phyloP scores from a whole-genome alignment of 2,113 vertebrate genomes.

The Centropus unirufus region DNA sequence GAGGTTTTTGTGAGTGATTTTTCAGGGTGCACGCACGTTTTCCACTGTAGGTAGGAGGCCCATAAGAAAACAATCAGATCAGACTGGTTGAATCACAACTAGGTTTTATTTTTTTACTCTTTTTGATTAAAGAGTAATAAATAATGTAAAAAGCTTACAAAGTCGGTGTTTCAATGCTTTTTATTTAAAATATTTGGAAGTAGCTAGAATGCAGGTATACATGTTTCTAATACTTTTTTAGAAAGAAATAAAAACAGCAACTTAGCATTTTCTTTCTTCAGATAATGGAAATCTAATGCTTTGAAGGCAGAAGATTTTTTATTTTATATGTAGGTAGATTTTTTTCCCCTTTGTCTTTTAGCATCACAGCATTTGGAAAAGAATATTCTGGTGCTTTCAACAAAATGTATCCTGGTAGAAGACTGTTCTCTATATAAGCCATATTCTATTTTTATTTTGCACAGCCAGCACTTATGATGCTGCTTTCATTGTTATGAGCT shows the following conservation, averaged over 20 bases:
- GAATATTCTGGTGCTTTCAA: neutral
- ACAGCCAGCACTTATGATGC: neutral
- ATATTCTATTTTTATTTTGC: neutral
- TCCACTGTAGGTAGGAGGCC: neutral
- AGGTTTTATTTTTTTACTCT: neutral
- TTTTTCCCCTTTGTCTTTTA: neutral
- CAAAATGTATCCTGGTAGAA: neutral
- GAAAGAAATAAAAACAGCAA: neutral
- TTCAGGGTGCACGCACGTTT: neutral
- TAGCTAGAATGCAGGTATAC: neutral
- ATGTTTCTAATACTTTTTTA: neutral
- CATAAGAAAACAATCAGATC: neutral
- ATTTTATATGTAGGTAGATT: neutral
- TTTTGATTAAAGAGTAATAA: neutral
- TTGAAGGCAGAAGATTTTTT: neutral
- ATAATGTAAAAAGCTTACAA: neutral
- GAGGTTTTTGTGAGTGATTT: rapidly evolving
- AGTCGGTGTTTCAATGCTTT: neutral
- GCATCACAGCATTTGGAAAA: neutral
- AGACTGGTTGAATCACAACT: neutral
- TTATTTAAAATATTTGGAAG: neutral
- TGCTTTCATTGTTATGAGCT: no score
- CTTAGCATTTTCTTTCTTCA: neutral
- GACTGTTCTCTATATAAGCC: neutral
- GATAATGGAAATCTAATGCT: neutral